phyloP scores from a whole-genome alignment of 1,140 invertebrate species.

The Lutraria rhynchaena region DNA sequence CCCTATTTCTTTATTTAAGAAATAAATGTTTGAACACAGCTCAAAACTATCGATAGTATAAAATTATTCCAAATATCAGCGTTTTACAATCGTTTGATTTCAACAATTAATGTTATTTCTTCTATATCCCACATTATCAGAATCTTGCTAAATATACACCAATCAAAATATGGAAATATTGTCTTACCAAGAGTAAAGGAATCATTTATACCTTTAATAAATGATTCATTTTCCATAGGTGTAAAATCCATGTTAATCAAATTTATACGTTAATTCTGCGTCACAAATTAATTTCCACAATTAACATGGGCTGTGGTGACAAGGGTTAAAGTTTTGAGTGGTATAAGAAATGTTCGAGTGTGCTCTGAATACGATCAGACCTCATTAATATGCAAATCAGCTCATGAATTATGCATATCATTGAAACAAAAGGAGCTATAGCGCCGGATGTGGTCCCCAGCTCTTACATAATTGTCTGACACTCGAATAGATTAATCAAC shows the following conservation, averaged over 20 bases:
- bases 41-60: too few relatives aligned
- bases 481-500: too few relatives aligned
- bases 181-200: neutral
- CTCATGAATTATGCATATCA: slow-evolving; percentile 54
- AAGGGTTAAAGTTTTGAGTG: slow-evolving; percentile 36
- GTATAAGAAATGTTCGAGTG: slow-evolving; percentile 46
- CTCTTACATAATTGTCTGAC: slow-evolving; percentile 8
- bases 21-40: too few relatives aligned
- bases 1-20: too few relatives aligned
- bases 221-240: slow-evolving; percentile 66
- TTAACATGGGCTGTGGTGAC: slow-evolving; percentile 33
- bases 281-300: slow-evolving; percentile 52
- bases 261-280: slow-evolving; percentile 45
- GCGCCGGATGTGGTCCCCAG: slow-evolving; percentile 23
- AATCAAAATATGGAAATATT: too few relatives aligned
- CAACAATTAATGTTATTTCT: too few relatives aligned
- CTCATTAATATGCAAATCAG: slow-evolving; percentile 66
- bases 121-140: too few relatives aligned
- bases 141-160: too few relatives aligned
- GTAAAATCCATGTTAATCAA: slow-evolving; percentile 66
- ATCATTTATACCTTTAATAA: slow-evolving; percentile 67
- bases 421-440: slow-evolving; percentile 57
- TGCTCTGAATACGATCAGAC: slow-evolving; percentile 41
- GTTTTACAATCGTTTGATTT: too few relatives aligned
- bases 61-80: too few relatives aligned